A percentile compares a stretch with the other conserved stretches of the same genome.
phyloP scores from a whole-genome alignment of 2,888 invertebrate genomes.

The Lucinisca nassula region DNA sequence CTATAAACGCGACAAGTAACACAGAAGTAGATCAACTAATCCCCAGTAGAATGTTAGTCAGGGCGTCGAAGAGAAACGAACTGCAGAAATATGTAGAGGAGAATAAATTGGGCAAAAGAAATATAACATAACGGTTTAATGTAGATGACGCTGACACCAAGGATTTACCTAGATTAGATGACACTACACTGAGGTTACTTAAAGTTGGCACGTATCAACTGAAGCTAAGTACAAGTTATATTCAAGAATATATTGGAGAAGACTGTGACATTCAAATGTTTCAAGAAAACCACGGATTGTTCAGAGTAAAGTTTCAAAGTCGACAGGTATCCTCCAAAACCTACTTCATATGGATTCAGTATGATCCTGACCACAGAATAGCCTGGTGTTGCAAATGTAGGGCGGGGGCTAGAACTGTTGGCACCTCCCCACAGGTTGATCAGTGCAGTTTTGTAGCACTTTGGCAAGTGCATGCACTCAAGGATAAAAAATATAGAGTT shows the following conservation, averaged over 20 bases:
- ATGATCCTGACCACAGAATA: neutral
- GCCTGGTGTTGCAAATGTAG: slow-evolving; percentile 37
- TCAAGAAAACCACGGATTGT: slow-evolving; percentile 4
- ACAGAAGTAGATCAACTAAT: neutral
- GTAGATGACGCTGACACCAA: neutral
- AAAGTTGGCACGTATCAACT: slow-evolving; percentile 55
- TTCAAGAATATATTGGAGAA: slow-evolving; percentile 44
- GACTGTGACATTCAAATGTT: slow-evolving; percentile 27
- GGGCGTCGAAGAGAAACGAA: neutral
- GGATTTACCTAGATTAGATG: neutral
- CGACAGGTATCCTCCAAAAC: neutral
- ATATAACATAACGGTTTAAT: neutral
- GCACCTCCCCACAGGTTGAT: neutral
- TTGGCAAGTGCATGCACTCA: neutral
- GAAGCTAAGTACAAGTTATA: slow-evolving; percentile 44
- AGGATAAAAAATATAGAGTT: neutral
- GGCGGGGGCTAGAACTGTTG: neutral
- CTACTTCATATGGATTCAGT: neutral
- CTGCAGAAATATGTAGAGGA: neutral
- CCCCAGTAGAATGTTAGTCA: neutral
- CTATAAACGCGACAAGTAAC: neutral
- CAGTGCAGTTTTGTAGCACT: neutral
- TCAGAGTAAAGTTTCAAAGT: neutral
- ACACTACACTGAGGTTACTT: slow-evolving; percentile 22
- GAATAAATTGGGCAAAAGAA: neutral